phyloP scores from a whole-genome alignment of 2,113 vertebrate genomes.

The Tragulus kanchil region DNA sequence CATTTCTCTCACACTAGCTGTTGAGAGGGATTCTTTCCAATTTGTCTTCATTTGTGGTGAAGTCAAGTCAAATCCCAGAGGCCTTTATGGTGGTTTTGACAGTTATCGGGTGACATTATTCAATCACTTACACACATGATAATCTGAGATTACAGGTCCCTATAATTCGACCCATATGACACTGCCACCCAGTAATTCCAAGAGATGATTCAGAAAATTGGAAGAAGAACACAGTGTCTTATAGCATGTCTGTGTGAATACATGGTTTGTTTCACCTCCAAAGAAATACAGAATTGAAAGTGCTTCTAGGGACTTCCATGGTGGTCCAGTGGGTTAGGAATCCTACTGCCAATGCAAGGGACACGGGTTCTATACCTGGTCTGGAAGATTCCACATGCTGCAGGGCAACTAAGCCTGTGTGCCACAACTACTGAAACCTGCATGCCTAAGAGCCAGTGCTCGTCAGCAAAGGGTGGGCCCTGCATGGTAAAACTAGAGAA shows the following conservation, averaged over 20 bases:
- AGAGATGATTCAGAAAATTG: constrained; percentile 23
- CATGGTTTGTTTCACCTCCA: background rate
- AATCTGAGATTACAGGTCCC: constrained; percentile 34
- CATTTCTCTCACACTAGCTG: constrained; percentile 64
- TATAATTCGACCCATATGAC: background rate
- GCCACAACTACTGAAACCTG: background rate
- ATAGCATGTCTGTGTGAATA: background rate
- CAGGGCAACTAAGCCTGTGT: background rate
- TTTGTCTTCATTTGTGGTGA: constrained; percentile 78
- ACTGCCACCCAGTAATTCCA: background rate
- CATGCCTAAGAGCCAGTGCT: background rate
- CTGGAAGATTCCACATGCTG: background rate
- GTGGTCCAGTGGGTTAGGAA: background rate
- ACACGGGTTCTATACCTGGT: background rate
- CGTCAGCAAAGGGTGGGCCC: background rate
- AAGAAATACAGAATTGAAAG: background rate
- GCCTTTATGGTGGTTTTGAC: constrained; percentile 20
- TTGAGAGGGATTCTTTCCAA: constrained; percentile 57
- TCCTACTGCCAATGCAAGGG: background rate
- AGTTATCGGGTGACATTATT: constrained; percentile 46
- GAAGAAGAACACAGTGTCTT: constrained; percentile 17
- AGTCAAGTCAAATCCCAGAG: constrained; percentile 61
- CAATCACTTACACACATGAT: constrained; percentile 28
- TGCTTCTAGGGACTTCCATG: background rate
- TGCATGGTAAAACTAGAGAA: background rate